phyloP scores from a whole-genome alignment of 2,888 invertebrate species.

The Mongoloraphidia duomilia region DNA sequence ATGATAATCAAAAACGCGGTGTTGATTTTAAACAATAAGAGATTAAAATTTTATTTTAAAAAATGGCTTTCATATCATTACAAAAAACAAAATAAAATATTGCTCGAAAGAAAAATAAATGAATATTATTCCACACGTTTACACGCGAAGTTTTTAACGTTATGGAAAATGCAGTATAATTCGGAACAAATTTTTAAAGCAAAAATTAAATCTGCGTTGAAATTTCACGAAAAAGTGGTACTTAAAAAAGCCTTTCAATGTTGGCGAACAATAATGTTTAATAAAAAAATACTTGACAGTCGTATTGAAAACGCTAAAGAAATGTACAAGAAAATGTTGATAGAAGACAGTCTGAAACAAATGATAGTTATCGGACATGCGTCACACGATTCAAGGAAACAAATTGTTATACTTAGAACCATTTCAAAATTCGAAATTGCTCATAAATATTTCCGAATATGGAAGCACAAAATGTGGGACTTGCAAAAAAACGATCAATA shows the following conservation, averaged over 20 bases:
- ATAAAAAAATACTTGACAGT: constrained; percentile 10
- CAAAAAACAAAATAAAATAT: too few species aligned
- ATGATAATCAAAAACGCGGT: too few species aligned
- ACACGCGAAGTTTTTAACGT: too few species aligned
- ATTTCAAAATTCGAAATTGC: constrained; percentile 16
- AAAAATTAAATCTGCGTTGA: constrained; percentile 11
- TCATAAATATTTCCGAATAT: constrained; percentile 20
- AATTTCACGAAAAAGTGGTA: constrained; percentile 12
- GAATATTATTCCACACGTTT: too few species aligned
- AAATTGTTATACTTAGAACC: constrained; percentile 9
- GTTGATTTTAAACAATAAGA: too few species aligned
- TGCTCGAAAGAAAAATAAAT: too few species aligned
- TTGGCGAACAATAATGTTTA: constrained; percentile 9
- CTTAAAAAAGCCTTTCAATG: constrained; percentile 12
- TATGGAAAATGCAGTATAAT: constrained; percentile 6
- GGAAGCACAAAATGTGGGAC: constrained; percentile 18
- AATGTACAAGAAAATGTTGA: constrained; percentile 15
- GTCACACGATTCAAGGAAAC: constrained; percentile 14
- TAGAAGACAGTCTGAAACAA: constrained; percentile 16
- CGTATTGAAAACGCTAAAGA: constrained; percentile 16
- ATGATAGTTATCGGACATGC: constrained; percentile 16
- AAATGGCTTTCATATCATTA: too few species aligned
- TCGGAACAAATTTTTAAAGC: constrained; percentile 6
- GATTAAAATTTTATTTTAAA: too few species aligned
- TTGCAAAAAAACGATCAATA: not conserved